Percentiles rank a stretch among this genome's conserved stretches.
Conservation (phyloP, 2,113 vertebrate species). For the Malaclemys terrapin region DNA sequence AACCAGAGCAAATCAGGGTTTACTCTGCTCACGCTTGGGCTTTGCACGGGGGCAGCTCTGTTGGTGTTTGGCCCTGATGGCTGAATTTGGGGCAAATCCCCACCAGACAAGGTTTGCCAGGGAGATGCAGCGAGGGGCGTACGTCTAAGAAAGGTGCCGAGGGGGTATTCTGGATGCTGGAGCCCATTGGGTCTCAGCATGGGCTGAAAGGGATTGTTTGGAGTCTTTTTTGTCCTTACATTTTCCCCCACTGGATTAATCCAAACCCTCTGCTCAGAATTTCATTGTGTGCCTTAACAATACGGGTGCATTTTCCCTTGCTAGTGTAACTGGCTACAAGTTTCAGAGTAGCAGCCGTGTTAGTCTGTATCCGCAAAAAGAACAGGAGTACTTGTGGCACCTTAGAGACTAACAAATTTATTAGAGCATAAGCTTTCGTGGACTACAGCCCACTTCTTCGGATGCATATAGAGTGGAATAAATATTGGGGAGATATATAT, state of each 20-base stretch:
- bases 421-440: too few species aligned
- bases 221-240: rapidly evolving
- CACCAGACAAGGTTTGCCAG: rapidly evolving
- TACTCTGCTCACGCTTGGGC: not conserved
- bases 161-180: not conserved
- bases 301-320: conserved; percentile 29
- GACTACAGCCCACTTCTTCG: too few species aligned
- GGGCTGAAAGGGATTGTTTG: not conserved
- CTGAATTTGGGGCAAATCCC: not conserved
- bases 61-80: rapidly evolving
- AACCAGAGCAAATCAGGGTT: rapidly evolving
- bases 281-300: conserved; percentile 18
- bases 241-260: conserved; percentile 22
- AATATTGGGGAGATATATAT: too few species aligned
- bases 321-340: conserved; percentile 20
- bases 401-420: too few species aligned
- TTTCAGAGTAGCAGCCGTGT: too few species aligned
- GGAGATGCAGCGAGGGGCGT: rapidly evolving
- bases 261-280: not conserved
- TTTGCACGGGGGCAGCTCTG: rapidly evolving
- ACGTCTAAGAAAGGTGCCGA: rapidly evolving
- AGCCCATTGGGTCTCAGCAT: not conserved
- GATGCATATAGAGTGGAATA: too few species aligned
- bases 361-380: too few species aligned
- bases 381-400: too few species aligned